These are phyloP conservation scores for Ecliptopera silaceata DNA, from an alignment of 2,888 invertebrate species.

Conservation along the genomic window DNA sequence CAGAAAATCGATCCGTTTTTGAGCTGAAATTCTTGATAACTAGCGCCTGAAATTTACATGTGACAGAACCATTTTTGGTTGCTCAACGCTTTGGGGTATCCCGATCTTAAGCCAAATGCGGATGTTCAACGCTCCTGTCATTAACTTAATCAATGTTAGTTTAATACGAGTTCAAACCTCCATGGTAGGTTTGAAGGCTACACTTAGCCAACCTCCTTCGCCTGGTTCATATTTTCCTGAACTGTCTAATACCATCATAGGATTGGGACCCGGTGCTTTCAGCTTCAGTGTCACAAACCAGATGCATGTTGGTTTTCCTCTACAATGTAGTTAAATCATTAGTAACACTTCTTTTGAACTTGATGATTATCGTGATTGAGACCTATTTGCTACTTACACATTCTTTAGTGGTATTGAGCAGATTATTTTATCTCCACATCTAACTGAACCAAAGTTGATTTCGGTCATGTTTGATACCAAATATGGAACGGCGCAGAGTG, in stretches of 20 bases:
- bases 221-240: slow-evolving; percentile 78
- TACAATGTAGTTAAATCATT: slow-evolving; percentile 43
- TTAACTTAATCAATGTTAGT: neutral
- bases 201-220: slow-evolving; percentile 74
- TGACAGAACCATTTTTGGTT: too few relatives aligned
- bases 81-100: too few relatives aligned
- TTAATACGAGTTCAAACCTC: slow-evolving; percentile 48
- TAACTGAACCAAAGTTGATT: slow-evolving; percentile 82
- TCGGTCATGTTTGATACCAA: slow-evolving; percentile 65
- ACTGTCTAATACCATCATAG: slow-evolving; percentile 62
- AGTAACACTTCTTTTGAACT: neutral
- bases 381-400: slow-evolving; percentile 64
- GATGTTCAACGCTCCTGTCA: neutral
- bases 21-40: too few relatives aligned
- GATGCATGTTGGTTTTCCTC: slow-evolving; percentile 81
- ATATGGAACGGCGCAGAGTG: slow-evolving; percentile 83
- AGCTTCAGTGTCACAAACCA: slow-evolving; percentile 77
- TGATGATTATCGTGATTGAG: too few relatives aligned
- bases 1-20: too few relatives aligned
- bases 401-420: slow-evolving; percentile 81
- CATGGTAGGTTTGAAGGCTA: slow-evolving; percentile 83
- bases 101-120: neutral
- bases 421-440: slow-evolving; percentile 83
- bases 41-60: too few relatives aligned
- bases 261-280: slow-evolving; percentile 56